Evolutionary conservation across 2,113 vertebrate genomes (phyloP), one percentile per base, ranked within the genome.

Genomic region (Protomyctophum bolini): DNA sequence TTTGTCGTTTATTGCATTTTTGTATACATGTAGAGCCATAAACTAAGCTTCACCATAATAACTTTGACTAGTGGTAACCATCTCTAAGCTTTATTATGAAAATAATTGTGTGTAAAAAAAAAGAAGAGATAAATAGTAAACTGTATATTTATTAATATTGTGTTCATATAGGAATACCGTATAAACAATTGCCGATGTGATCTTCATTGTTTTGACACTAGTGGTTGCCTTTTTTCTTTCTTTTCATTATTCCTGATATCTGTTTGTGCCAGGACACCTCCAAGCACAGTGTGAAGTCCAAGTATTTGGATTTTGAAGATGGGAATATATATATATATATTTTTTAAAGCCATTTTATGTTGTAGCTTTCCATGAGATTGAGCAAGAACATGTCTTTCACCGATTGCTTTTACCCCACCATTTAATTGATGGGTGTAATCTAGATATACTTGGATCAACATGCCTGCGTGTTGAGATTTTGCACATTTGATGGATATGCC

Each of bases 61-160:
- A 21, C 49, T 63, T 65, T 7, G 4, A 66, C 12, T 74, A 73
- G 76, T 60, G 0, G 28, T 75, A 82, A 56, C 6, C 11, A 57
- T 47, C 6, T 57, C 47, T 64, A 41, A 77, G 79, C 75, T 82
- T 72, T 71, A 84, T 69, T 75, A 87, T 78, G 76, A 85, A 71
- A 70, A 66, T 70, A 63, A 58, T 64, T 77, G 49, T 87, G 81
- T 78, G 2, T n/a, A 21, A 21, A 21, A 21, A 21, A 21, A 21
- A 21, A 21, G 21, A 21, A 21, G 21, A 21, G 21, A 79, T 21
- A 86, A 77, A 80, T 56, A 56, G 46, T 45, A 77, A 62, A 21
- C 1, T 21, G 54, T 86, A 73, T 88, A 89, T 89, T 83, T 87
- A 87, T 84, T 58, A 75, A 78, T 79, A 52, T 8, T 29, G 48